phyloP scores from a whole-genome alignment of 2,113 vertebrate species.

The Lamprotornis superbus region DNA sequence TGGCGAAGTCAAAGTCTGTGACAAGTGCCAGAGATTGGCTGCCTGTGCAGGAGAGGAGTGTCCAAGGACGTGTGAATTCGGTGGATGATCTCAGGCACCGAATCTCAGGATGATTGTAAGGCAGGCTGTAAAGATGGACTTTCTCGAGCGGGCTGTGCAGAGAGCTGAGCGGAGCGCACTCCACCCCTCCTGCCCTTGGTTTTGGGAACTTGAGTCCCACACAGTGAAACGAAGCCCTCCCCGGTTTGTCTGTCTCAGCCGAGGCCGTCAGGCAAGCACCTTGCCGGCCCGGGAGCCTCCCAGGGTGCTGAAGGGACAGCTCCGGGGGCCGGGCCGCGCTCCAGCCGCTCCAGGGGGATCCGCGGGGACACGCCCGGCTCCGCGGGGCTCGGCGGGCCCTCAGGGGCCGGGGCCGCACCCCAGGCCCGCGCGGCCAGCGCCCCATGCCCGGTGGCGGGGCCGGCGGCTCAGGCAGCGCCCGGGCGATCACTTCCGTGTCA shows the following conservation, averaged over 20 bases:
- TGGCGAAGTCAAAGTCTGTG: background rate
- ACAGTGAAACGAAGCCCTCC: background rate
- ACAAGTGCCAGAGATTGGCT: background rate
- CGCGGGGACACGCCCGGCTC: background rate
- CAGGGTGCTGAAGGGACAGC: constrained; percentile 74
- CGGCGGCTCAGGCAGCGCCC: background rate
- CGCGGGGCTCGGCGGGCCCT: background rate
- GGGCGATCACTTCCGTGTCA: constrained; percentile 56
- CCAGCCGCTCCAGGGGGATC: background rate
- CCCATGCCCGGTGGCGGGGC: background rate
- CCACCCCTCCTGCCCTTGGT: background rate
- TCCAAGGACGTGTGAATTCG: background rate
- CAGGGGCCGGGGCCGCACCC: background rate
- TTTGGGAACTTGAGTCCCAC: background rate
- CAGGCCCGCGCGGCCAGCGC: background rate
- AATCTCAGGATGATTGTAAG: background rate
- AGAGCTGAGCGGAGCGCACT: background rate
- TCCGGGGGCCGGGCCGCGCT: background rate
- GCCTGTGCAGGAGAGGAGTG: background rate
- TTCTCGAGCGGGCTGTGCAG: background rate
- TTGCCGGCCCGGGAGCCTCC: background rate
- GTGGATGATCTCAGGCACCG: too few relatives aligned
- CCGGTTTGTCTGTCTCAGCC: rapidly evolving
- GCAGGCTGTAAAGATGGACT: background rate
- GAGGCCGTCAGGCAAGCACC: background rate